A percentile compares a stretch with the other conserved stretches of the same genome.
phyloP scores from a whole-genome alignment of 2,888 invertebrate species.

The Agriopis aurantiaria region DNA sequence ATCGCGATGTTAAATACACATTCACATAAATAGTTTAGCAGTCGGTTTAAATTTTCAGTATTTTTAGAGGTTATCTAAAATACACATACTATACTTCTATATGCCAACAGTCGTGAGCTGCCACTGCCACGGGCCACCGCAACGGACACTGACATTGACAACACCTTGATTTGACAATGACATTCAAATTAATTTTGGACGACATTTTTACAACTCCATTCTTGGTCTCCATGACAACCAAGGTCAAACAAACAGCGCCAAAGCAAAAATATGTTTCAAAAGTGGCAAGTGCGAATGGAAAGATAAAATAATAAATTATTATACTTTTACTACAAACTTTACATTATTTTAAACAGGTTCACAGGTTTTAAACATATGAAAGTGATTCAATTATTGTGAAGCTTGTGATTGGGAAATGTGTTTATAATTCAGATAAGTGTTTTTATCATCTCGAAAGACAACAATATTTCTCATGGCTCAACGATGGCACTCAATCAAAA shows the following conservation, averaged over 20 bases:
- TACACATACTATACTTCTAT: not conserved
- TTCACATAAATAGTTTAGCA: not conserved
- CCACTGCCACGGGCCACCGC: too few relatives aligned
- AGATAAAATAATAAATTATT: constrained; percentile 49
- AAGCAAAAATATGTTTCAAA: constrained; percentile 80
- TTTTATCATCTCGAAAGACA: constrained; percentile 39
- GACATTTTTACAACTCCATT: not conserved
- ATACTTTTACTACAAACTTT: constrained; percentile 36
- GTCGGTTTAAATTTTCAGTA: not conserved
- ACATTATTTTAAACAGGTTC: constrained; percentile 12
- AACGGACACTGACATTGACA: not conserved
- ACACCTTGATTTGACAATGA: not conserved
- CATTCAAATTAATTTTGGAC: not conserved
- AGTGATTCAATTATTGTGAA: constrained; percentile 1
- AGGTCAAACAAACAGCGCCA: constrained; percentile 85
- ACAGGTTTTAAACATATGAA: constrained; percentile 7
- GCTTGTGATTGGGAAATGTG: constrained; percentile 25
- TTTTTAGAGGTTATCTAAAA: constrained; percentile 40
- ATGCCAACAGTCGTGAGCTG: too few relatives aligned
- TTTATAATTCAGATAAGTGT: constrained; percentile 25
- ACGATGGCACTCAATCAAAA: constrained; percentile 76
- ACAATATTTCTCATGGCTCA: constrained; percentile 68
- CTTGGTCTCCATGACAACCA: constrained; percentile 66
- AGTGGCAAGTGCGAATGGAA: constrained; percentile 74
- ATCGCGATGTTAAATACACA: not conserved